phyloP scores from a whole-genome alignment of 2,113 vertebrate genomes.

The Struthidea cinerea region DNA sequence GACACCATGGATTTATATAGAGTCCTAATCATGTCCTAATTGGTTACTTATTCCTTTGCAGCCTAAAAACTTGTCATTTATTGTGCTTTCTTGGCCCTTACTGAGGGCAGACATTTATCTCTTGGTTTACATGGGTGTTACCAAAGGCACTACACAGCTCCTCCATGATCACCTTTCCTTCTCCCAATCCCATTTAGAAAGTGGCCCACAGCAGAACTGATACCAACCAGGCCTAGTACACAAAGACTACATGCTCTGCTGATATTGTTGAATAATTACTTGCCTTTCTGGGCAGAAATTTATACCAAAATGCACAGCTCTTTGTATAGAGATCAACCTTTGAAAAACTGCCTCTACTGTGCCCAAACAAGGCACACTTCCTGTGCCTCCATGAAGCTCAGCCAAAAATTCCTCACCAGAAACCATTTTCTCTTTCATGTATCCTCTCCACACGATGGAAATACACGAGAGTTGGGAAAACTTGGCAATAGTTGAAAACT shows the following conservation, averaged over 20 bases:
- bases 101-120: background rate
- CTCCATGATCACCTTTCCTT: background rate
- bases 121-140: background rate
- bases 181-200: background rate
- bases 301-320: background rate
- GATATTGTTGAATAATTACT: background rate
- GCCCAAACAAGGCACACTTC: background rate
- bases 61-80: background rate
- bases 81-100: background rate
- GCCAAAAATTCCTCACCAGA: background rate
- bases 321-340: background rate
- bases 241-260: background rate
- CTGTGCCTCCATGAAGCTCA: background rate
- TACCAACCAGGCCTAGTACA: background rate
- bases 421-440: background rate
- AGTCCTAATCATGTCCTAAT: background rate
- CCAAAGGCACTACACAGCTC: background rate
- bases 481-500: background rate
- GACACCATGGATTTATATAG: background rate
- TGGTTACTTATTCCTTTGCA: rapidly evolving
- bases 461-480: background rate
- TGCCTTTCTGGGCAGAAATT: background rate
- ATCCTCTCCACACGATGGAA: background rate
- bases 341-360: background rate
- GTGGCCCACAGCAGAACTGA: background rate